Conservation (phyloP, 2,888 invertebrate genomes). For the Malthinus seriepunctatus region DNA sequence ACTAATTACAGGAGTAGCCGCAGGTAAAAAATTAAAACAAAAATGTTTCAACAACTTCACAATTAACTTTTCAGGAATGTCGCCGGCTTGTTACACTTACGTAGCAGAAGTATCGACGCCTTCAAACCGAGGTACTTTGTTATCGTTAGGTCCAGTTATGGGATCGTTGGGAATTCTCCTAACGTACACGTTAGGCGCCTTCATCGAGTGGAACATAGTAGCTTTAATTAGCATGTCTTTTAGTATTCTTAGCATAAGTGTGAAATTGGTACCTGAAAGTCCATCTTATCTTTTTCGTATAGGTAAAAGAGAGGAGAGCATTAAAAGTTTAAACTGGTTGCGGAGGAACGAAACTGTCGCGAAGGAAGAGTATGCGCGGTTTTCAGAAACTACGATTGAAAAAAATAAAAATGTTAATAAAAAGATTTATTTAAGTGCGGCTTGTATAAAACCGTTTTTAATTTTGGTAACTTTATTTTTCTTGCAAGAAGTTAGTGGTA, state of each 20-base stretch:
- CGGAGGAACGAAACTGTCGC: slow-evolving; percentile 65
- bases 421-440: slow-evolving; percentile 54
- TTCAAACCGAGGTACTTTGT: slow-evolving; percentile 68
- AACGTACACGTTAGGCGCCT: slow-evolving; percentile 69
- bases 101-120: slow-evolving; percentile 72
- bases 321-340: slow-evolving; percentile 67
- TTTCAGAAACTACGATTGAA: slow-evolving; percentile 49
- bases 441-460: slow-evolving; percentile 69
- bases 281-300: slow-evolving; percentile 68
- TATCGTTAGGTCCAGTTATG: slow-evolving; percentile 70
- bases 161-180: slow-evolving; percentile 74
- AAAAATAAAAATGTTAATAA: slow-evolving; percentile 38
- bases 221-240: slow-evolving; percentile 67
- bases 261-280: slow-evolving; percentile 69
- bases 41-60: too few species aligned
- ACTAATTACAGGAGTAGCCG: slow-evolving; percentile 71
- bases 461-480: slow-evolving; percentile 69
- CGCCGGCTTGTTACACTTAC: slow-evolving; percentile 69
- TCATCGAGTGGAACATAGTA: slow-evolving; percentile 68
- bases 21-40: slow-evolving; percentile 54
- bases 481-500: slow-evolving; percentile 73
- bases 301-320: slow-evolving; percentile 63
- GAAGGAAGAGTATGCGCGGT: slow-evolving; percentile 66
- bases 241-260: slow-evolving; percentile 60
- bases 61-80: slow-evolving; percentile 62